phyloP scores from a whole-genome alignment of 2,113 vertebrate genomes.

The Hippocampus mohnikei region DNA sequence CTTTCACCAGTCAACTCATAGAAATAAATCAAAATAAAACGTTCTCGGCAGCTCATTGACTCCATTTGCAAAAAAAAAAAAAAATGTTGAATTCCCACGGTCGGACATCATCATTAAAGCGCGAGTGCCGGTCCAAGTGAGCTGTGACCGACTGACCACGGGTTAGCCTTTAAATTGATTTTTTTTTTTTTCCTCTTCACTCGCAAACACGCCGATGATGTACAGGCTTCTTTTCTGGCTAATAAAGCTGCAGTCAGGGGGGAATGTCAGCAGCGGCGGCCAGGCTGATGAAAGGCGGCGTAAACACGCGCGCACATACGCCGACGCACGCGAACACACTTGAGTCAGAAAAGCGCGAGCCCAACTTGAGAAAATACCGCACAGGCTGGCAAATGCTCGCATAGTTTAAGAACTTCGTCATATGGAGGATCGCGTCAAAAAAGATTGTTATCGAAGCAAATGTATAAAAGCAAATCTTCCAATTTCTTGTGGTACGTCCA shows the following conservation, averaged over 20 bases:
- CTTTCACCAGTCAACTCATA: constrained; percentile 37
- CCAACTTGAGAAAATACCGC: not conserved
- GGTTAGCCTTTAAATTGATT: constrained; percentile 53
- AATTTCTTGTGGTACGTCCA: too few species aligned
- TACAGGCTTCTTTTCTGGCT: constrained; percentile 22
- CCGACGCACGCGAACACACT: not conserved
- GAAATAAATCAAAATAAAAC: constrained; percentile 24
- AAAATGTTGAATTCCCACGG: constrained; percentile 27
- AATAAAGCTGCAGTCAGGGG: constrained; percentile 37
- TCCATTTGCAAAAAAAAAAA: constrained; percentile 34
- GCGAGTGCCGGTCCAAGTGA: constrained; percentile 12
- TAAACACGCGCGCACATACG: not conserved
- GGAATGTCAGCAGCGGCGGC: constrained; percentile 24
- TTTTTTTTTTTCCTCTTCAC: constrained; percentile 3
- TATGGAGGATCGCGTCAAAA: not conserved
- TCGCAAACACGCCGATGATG: constrained; percentile 35
- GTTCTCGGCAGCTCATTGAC: constrained; percentile 61
- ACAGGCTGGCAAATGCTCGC: not conserved
- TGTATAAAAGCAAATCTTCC: too few species aligned
- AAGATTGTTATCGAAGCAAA: not conserved
- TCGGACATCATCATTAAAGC: constrained; percentile 46
- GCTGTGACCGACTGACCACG: constrained; percentile 46
- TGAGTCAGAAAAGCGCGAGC: not conserved
- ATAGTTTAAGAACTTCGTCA: not conserved
- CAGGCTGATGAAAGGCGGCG: not conserved